Conservation (phyloP, 2,888 invertebrate genomes). For the Cyclophora albipunctata region DNA sequence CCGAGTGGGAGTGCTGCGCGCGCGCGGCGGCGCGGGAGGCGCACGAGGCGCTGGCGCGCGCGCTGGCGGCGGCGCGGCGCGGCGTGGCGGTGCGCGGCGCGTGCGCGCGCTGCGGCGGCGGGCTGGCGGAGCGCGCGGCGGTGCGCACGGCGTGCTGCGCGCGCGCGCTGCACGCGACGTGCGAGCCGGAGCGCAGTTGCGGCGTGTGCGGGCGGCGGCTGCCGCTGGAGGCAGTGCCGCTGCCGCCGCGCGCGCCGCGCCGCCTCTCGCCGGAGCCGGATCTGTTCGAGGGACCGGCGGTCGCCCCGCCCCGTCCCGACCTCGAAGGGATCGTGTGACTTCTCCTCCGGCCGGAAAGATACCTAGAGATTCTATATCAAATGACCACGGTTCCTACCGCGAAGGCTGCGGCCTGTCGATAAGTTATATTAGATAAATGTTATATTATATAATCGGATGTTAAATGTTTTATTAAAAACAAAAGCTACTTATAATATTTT, state of each 20-base stretch:
- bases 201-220: conserved; percentile 41
- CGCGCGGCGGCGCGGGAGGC: conserved; percentile 20
- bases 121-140: conserved; percentile 54
- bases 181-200: conserved; percentile 39
- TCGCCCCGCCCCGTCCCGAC: conserved; percentile 61
- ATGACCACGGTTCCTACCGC: too few species aligned
- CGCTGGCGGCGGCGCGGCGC: conserved; percentile 35
- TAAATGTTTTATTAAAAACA: too few species aligned
- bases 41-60: conserved; percentile 42
- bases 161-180: conserved; percentile 49
- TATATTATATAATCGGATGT: too few species aligned
- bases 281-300: conserved; percentile 38
- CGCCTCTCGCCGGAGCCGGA: conserved; percentile 18
- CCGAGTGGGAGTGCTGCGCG: conserved; percentile 34
- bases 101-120: conserved; percentile 45
- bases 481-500: too few species aligned
- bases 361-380: too few species aligned
- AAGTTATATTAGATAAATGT: too few species aligned
- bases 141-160: conserved; percentile 64
- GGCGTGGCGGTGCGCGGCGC: conserved; percentile 39
- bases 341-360: conserved; percentile 5
- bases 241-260: conserved; percentile 27
- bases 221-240: conserved; percentile 20
- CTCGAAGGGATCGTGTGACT: conserved; percentile 48
- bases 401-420: too few species aligned